A percentile compares a stretch with the other conserved stretches of the same genome.
These are phyloP conservation scores for Salvelinus fontinalis DNA, from an alignment of 2,113 vertebrate genomes.

Conservation along the genomic window DNA sequence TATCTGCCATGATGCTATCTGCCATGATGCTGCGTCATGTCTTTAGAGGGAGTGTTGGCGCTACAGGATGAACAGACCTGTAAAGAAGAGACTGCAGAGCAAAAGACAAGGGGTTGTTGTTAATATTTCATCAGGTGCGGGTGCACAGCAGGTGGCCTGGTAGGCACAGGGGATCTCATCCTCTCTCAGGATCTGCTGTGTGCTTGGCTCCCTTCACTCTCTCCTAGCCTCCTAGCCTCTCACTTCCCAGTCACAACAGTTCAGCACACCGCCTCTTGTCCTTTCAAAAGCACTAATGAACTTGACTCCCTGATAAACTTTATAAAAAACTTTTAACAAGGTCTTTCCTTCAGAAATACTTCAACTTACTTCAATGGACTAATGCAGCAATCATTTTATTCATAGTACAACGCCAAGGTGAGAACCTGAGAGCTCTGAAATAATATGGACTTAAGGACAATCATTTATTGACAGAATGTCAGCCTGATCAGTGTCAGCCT, in stretches of 20 bases:
- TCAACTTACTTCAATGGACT: slow-evolving; percentile 12
- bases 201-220: background rate
- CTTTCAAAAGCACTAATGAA: background rate
- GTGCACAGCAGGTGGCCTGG: background rate
- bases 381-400: slow-evolving; percentile 34
- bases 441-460: slow-evolving; percentile 10
- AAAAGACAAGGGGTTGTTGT: background rate
- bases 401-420: slow-evolving; percentile 24
- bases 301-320: background rate
- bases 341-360: slow-evolving; percentile 48
- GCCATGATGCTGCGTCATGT: background rate
- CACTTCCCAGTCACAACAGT: background rate
- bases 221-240: background rate
- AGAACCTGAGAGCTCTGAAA: slow-evolving; percentile 28
- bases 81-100: background rate
- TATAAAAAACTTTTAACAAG: slow-evolving; percentile 15
- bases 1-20: too few species aligned
- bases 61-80: background rate
- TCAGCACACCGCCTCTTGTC: background rate
- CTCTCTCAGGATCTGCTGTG: background rate
- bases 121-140: background rate
- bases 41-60: background rate
- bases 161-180: background rate
- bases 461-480: background rate
- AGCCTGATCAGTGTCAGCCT: slow-evolving; percentile 43